A percentile compares a stretch with the other conserved stretches of the same genome.
These are phyloP conservation scores for Euura saliciscinereae DNA, from an alignment of 1,140 invertebrate species.

Conservation along the genomic window DNA sequence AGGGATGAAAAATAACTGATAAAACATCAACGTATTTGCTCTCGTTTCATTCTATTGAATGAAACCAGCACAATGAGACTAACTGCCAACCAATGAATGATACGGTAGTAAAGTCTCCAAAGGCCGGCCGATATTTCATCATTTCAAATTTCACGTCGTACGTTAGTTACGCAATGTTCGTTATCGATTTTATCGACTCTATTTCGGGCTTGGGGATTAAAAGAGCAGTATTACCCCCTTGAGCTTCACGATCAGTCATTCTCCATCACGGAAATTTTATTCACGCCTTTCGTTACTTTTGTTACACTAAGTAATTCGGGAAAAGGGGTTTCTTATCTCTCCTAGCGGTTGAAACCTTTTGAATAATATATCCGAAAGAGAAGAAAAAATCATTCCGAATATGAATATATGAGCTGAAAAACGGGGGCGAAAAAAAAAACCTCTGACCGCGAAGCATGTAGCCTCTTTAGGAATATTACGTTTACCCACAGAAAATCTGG, in stretches of 20 bases:
- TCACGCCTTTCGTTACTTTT: background rate
- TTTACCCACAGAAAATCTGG: background rate
- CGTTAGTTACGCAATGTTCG: too few species aligned
- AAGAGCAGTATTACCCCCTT: background rate
- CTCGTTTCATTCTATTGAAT: too few species aligned
- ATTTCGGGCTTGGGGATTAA: too few species aligned
- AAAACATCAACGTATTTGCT: too few species aligned
- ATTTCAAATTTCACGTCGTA: too few species aligned
- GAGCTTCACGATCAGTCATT: conserved; percentile 1
- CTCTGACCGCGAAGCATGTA: background rate
- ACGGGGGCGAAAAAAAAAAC: background rate
- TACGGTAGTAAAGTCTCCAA: too few species aligned
- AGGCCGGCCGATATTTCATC: too few species aligned
- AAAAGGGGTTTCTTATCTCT: background rate
- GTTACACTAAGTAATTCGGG: background rate
- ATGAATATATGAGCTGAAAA: background rate
- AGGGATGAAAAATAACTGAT: too few species aligned
- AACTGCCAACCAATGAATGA: too few species aligned
- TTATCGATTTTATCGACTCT: too few species aligned
- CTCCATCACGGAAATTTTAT: background rate
- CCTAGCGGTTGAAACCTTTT: background rate
- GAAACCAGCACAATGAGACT: too few species aligned
- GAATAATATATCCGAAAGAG: background rate
- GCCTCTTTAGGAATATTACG: background rate
- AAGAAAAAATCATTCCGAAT: too few species aligned